Evolutionary conservation across 2,113 vertebrate species (phyloP).

Genomic region (Psilopogon haemacephalus): DNA sequence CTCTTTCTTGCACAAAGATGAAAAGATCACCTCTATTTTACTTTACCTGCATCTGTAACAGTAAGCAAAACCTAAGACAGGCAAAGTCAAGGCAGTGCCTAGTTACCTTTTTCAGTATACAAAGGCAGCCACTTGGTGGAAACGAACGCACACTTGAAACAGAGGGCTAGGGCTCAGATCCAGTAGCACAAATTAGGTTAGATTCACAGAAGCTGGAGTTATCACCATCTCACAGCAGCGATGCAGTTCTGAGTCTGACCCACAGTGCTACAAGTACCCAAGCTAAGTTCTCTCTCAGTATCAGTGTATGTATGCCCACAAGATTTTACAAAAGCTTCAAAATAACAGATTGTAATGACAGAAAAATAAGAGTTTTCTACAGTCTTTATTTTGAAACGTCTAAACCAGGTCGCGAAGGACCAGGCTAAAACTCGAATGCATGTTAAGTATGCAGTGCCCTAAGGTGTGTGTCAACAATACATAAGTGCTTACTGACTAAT

Average conservation of each 20-base stretch:
- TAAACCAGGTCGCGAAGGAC: slow-evolving; percentile 28
- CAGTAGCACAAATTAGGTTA: slow-evolving; percentile 31
- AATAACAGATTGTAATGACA: neutral
- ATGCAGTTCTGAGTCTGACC: neutral
- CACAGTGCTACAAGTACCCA: neutral
- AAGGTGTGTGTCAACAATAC: slow-evolving; percentile 66
- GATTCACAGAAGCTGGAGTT: neutral
- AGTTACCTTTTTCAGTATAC: neutral
- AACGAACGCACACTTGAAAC: neutral
- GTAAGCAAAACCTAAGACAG: neutral
- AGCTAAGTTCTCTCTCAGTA: neutral
- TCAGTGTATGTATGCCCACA: neutral
- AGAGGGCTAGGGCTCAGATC: slow-evolving; percentile 10
- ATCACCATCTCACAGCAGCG: neutral
- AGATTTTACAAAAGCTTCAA: slow-evolving; percentile 15
- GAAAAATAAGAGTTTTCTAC: neutral
- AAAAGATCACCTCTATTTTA: neutral
- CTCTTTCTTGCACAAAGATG: neutral
- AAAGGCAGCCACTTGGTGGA: neutral
- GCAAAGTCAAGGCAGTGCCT: neutral
- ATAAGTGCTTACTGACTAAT: slow-evolving; percentile 65
- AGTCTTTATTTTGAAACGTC: neutral
- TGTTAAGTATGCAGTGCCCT: slow-evolving; percentile 53
- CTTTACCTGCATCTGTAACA: neutral
- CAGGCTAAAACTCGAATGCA: neutral